A percentile compares a stretch with the other conserved stretches of the same genome.
These are phyloP conservation scores for Ibycter americanus DNA, from an alignment of 2,797 vertebrate genomes.

Conservation along the genomic window DNA sequence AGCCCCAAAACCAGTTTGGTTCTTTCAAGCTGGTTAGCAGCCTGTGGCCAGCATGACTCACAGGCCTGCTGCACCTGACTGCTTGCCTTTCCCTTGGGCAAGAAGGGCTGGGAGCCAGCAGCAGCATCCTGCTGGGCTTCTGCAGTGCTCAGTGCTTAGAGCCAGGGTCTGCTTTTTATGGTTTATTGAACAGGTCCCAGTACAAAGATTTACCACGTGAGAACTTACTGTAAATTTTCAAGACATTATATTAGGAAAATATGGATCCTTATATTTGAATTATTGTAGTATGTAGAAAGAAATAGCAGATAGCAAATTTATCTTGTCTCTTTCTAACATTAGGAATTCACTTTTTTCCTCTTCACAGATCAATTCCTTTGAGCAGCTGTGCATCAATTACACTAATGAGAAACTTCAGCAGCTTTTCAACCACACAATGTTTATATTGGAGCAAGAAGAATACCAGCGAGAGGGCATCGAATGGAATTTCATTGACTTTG, in stretches of 20 bases:
- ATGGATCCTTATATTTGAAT: background rate
- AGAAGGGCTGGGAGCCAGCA: background rate
- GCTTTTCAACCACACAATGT: conserved; percentile 97
- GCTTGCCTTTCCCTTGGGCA: background rate
- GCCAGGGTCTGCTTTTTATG: background rate
- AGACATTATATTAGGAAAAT: background rate
- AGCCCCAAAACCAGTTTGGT: background rate
- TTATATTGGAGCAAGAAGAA: conserved; percentile 93
- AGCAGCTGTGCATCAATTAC: conserved; percentile 94
- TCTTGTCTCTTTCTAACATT: background rate
- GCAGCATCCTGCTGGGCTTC: background rate
- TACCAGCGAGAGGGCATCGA: conserved; percentile 94
- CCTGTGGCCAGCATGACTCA: background rate
- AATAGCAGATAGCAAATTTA: background rate
- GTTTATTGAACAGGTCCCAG: background rate
- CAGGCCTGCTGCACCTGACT: background rate
- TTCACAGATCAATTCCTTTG: conserved; percentile 90
- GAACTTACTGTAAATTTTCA: background rate
- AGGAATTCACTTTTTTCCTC: background rate
- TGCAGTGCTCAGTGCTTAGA: background rate
- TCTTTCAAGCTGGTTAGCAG: background rate
- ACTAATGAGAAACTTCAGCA: conserved; percentile 95
- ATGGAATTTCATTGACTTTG: conserved; percentile 95
- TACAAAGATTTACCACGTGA: background rate
- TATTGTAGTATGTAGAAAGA: background rate